Base-by-base conservation (phyloP, 1,140 invertebrate species). In the Aphaenogaster floridana region DNA sequence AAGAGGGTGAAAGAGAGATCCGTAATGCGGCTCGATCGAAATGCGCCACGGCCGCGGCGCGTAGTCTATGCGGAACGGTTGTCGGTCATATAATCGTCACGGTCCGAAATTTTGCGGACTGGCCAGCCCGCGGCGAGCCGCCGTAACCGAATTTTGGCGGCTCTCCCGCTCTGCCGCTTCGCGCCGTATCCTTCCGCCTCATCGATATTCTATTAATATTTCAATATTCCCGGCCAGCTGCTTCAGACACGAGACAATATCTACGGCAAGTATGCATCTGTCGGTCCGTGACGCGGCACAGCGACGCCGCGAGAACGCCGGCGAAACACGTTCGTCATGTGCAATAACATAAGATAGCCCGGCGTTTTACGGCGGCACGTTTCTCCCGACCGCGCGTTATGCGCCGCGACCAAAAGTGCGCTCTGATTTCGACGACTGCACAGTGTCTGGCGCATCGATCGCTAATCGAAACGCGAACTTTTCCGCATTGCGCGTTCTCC, bases 321-420 rank as follows among this genome's bases (percentile, higher is more conserved):
- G 54, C 21, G 74, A 28, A 87, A 76, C 90, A 92, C 91, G 91
- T 92, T 87, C 88, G 87, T 92, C 92, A 87, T 68, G 89, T 87
- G 89, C 90, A 92, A 92, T 91, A 91, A 92, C 85, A 86, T 86
- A 90, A 88, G 91, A 91, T 87, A 88, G 86, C 86, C 45, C 69
- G 9, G 63, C 28, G 48, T 69, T 91, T 90, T 92, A 92, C 81
- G 72, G 63, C 15, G 34, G 89, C 77, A 45, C 52, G 39, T 92
- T 86, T 87, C 85, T 50, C 63, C 13, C 39, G 63, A 80, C 77
- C 83, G 63, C 28, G 76, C 52, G 45, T 48, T 63, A 45, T 45
- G 28, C 17, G 48, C 48, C 57, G 21, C 66, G 39, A 36, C 36
- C 74, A 45, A 61, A 79, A 78, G 64, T 13, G 34, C 52, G 69